A percentile compares a stretch with the other conserved stretches of the same genome.
phyloP scores from a whole-genome alignment of 1,140 invertebrate species.

The Pinna nobilis region DNA sequence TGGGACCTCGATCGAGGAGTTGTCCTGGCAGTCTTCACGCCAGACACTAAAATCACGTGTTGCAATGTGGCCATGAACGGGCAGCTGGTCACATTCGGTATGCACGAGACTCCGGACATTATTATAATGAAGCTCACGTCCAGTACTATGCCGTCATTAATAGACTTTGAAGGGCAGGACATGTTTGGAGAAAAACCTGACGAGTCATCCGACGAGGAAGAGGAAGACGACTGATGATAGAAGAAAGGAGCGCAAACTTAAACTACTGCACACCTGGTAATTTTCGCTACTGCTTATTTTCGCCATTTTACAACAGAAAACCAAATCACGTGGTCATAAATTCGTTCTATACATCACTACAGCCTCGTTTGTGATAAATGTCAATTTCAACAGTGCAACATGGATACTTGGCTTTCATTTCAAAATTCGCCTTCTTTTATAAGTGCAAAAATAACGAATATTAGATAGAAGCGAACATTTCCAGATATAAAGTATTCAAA shows the following conservation, averaged over 20 bases:
- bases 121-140: conserved; percentile 77
- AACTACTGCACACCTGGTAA: background rate
- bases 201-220: conserved; percentile 65
- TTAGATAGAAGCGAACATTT: too few relatives aligned
- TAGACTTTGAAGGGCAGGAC: conserved; percentile 53
- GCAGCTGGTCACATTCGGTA: conserved; percentile 81
- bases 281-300: background rate
- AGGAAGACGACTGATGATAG: conserved; percentile 52
- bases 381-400: too few relatives aligned
- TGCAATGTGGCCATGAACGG: conserved; percentile 86
- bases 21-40: conserved; percentile 86
- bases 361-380: too few relatives aligned
- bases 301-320: too few relatives aligned
- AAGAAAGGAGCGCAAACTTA: background rate
- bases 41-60: conserved; percentile 83
- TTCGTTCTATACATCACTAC: too few relatives aligned
- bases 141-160: conserved; percentile 35
- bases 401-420: too few relatives aligned
- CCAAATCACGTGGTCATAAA: too few relatives aligned
- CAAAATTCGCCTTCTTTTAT: too few relatives aligned
- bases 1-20: conserved; percentile 77
- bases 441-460: too few relatives aligned
- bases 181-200: conserved; percentile 65
- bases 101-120: conserved; percentile 77
- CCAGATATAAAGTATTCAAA: too few relatives aligned